Percentiles rank a stretch among this genome's conserved stretches.
Evolutionary conservation across 2,888 invertebrate genomes (phyloP).

Genomic region (Amphiduros pacificus): DNA sequence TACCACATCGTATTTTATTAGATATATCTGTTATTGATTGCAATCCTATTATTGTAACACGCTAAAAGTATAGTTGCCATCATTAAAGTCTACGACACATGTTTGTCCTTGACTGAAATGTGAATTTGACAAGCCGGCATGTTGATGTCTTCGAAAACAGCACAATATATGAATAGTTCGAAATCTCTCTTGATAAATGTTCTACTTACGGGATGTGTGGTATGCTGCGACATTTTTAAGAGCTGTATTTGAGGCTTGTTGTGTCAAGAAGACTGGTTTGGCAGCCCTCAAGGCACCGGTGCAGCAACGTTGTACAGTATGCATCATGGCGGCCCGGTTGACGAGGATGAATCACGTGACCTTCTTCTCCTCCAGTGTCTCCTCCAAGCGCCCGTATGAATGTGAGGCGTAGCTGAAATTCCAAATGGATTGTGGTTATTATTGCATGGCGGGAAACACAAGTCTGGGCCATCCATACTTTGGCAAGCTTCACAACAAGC

Average conservation of each 20-base stretch:
- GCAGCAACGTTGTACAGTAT: constrained; percentile 66
- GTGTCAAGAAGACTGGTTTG: constrained; percentile 62
- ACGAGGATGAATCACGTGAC: constrained; percentile 22
- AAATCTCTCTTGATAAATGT: not conserved
- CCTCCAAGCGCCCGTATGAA: not conserved
- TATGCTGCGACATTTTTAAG: constrained; percentile 57
- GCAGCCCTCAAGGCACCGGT: constrained; percentile 65
- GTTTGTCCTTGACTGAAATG: not conserved
- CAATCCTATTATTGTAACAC: too few species aligned
- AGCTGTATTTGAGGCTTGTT: constrained; percentile 62
- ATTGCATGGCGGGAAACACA: too few species aligned
- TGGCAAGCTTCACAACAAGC: too few species aligned
- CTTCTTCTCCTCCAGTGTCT: not conserved
- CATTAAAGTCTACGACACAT: too few species aligned
- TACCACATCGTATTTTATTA: too few species aligned
- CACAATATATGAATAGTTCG: not conserved
- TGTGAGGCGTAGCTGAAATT: too few species aligned
- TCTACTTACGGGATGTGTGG: constrained; percentile 64
- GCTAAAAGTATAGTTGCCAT: too few species aligned
- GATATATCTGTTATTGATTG: too few species aligned
- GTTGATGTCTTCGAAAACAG: not conserved
- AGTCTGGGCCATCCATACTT: too few species aligned
- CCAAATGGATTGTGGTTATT: too few species aligned
- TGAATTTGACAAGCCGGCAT: constrained; percentile 10
- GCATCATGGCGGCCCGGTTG: constrained; percentile 64